Evolutionary conservation across 2,113 vertebrate genomes (phyloP), one percentile per base, ranked within the genome.

Genomic region (Triplophysa dalaica): DNA sequence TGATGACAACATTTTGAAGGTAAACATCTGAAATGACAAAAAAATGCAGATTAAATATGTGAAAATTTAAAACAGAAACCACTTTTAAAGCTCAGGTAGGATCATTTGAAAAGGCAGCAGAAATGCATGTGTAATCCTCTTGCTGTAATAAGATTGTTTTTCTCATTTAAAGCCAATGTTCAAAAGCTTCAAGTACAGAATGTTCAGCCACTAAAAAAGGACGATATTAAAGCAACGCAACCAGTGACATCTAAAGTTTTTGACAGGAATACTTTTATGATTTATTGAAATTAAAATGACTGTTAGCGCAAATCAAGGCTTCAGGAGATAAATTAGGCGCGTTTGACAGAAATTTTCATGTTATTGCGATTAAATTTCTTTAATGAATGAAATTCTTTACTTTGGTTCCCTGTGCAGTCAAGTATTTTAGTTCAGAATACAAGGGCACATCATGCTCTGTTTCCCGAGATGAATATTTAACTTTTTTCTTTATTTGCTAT

Each of bases 101-200:
- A 50, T 29, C 11, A 64, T 80, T 83, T 74, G 63, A 45, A 45
- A 54, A 76, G 77, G 56, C 45, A 79, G 22, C 14, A 79, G 79
- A 50, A 50, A 76, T 41, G 67, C 70, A 72, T 75, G 54, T 64
- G 58, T 83, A 83, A 83, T 77, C 72, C 78, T 63, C 16, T 26
- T 11, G 22, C 16, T 26, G 41, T 21, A 68, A 81, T 29, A 74
- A 9, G 13, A n/a, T 52, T 62, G 41, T 50, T 41, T 11, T 52
- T 26, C 64, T 72, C 9, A 79, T 83, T 58, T 61, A 77, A 79
- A 83, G 48, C 73, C 54, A 19, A 68, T 79, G 65, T 63, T 66
- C 17, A 48, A 22, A 43, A 54, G 8, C 21, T 79, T 24, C 29
- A 19, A 56, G 7, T 43, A 73, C n/a, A 22, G 56, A 73, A 58